Conservation (phyloP, 1,140 invertebrate species). For the Caenorhabditis elegans region DNA sequence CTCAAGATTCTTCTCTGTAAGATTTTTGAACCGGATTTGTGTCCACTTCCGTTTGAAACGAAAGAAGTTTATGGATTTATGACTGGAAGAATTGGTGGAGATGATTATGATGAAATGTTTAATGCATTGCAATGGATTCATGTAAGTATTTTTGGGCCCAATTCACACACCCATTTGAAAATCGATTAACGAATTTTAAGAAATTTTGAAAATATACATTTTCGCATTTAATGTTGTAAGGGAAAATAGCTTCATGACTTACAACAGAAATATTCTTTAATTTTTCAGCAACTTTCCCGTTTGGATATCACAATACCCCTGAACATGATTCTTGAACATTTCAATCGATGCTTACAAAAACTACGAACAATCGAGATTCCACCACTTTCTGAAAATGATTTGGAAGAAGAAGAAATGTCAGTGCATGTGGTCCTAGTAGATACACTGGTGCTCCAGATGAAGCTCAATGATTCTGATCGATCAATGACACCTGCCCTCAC, state of each 20-base stretch:
- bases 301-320: constrained; percentile 86
- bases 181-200: too few species aligned
- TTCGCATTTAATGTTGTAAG: too few species aligned
- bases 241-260: too few species aligned
- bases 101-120: constrained; percentile 82
- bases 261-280: too few species aligned
- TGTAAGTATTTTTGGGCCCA: constrained; percentile 70
- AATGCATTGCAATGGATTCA: constrained; percentile 94
- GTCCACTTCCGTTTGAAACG: constrained; percentile 86
- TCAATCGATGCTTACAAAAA: constrained; percentile 76
- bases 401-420: constrained; percentile 70
- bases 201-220: too few species aligned
- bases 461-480: constrained; percentile 84
- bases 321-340: constrained; percentile 82
- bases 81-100: constrained; percentile 80
- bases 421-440: constrained; percentile 93
- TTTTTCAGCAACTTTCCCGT: constrained; percentile 77
- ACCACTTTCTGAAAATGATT: constrained; percentile 74
- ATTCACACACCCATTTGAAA: too few species aligned
- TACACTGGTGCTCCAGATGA: constrained; percentile 90
- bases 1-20: constrained; percentile 89
- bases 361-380: constrained; percentile 71
- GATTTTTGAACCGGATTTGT: constrained; percentile 93
- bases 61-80: constrained; percentile 94
- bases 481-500: constrained; percentile 71